These are phyloP conservation scores for Drosophila neotestacea DNA, from an alignment of 2,888 invertebrate genomes.

Conservation along the genomic window DNA sequence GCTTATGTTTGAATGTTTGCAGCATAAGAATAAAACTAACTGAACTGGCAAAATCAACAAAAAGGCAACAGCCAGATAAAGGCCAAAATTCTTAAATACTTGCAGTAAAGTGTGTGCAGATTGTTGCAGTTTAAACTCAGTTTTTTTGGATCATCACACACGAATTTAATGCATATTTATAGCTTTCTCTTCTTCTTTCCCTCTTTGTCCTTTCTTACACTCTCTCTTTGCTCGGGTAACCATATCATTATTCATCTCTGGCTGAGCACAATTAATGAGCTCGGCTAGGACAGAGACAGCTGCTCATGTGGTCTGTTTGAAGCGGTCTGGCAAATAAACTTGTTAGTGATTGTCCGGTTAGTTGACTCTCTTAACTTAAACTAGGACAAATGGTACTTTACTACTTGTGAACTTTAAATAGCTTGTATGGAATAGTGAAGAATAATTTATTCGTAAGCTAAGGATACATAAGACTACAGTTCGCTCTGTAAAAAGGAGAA, in stretches of 20 bases:
- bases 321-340: conserved; percentile 44
- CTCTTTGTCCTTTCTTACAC: background rate
- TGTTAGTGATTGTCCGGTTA: conserved; percentile 27
- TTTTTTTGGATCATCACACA: conserved; percentile 44
- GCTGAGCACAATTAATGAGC: conserved; percentile 58
- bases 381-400: conserved; percentile 13
- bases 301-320: conserved; percentile 44
- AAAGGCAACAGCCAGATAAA: conserved; percentile 9
- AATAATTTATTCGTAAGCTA: background rate
- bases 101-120: conserved; percentile 11
- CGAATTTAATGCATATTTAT: conserved; percentile 7
- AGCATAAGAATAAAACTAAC: conserved; percentile 23
- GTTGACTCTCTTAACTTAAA: conserved; percentile 25
- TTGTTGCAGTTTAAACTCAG: conserved; percentile 37
- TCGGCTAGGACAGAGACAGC: conserved; percentile 2
- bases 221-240: background rate
- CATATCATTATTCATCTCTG: conserved; percentile 57
- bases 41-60: conserved; percentile 9
- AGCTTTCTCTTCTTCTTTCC: background rate
- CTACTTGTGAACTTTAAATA: conserved; percentile 20
- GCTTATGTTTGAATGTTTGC: conserved; percentile 18
- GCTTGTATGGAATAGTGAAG: conserved; percentile 14
- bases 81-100: conserved; percentile 25
- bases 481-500: background rate
- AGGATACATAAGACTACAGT: background rate